phyloP scores from a whole-genome alignment of 1,140 invertebrate species.

The Dendrolimus punctatus region DNA sequence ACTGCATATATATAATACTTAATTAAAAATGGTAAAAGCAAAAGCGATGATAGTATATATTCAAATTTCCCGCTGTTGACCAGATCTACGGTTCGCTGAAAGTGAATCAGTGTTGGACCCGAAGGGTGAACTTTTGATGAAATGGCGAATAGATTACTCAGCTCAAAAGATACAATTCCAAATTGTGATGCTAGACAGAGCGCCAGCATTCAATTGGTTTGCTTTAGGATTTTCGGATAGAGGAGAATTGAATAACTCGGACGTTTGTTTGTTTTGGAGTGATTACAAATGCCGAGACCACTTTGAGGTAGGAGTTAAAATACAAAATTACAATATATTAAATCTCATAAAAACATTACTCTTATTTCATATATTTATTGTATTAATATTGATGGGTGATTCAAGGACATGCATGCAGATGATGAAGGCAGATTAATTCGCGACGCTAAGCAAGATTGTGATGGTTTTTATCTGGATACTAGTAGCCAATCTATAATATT shows the following conservation, averaged over 20 bases:
- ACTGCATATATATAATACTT: no score
- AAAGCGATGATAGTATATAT: no score
- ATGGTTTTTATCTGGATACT: conserved; percentile 76
- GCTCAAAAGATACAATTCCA: conserved; percentile 83
- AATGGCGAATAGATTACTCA: conserved; percentile 53
- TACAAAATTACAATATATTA: no score
- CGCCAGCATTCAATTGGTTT: conserved; percentile 81
- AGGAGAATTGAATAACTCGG: conserved; percentile 83
- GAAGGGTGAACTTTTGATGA: conserved; percentile 42
- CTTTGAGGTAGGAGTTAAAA: conserved; percentile 75
- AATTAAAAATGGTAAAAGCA: no score
- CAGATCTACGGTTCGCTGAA: conserved; percentile 33
- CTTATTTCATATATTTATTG: not conserved
- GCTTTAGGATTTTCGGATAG: conserved; percentile 94
- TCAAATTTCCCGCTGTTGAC: conserved; percentile 4
- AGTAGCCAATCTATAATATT: conserved; percentile 82
- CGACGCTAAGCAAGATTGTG: conserved; percentile 88
- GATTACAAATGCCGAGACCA: conserved; percentile 77
- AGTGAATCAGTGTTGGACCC: conserved; percentile 58
- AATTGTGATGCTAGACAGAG: conserved; percentile 77
- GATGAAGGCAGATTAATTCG: conserved; percentile 76
- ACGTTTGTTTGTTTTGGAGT: conserved; percentile 89
- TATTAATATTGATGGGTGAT: conserved; percentile 15
- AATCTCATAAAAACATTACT: no score
- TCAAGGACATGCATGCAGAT: conserved; percentile 84